Base-by-base conservation (phyloP, 2,797 vertebrate genomes). In the Phrynocephalus vlangalii region DNA sequence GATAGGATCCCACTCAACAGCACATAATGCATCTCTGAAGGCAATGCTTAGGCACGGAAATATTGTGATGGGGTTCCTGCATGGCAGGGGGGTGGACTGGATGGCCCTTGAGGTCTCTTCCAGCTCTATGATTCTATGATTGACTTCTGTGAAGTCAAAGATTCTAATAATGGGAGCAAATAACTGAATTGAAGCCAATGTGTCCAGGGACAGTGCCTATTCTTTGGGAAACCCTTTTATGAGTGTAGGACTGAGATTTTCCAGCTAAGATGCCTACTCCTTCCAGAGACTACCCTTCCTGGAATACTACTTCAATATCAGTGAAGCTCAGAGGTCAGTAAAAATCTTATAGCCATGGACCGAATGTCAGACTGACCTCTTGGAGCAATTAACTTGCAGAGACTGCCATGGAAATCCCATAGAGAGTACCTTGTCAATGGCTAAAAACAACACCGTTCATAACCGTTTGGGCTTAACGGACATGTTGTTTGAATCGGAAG, bases 401-500 rank as follows among this genome's bases (percentile, higher is more conserved):
- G 48, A 28, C 22, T 0, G 38, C 18, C 52, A 5, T 48, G 30
- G 89, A 63, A 92, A 91, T 75, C 78, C 83, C 68, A 56, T 44
- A 15, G 70, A 33, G 63, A 60, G 18, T 67, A n/a, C 78, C 70
- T 73, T 79, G 78, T 73, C n/a, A 44, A 71, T 0, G 0, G 33
- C 77, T 82, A 28, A 1, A 5, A 89, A 24, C 6, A 2, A 33
- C 73, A 81, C 15, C 0, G 0, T 0, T 75, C 2, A 6, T 3
- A 86, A 28, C 44, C 91, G 86, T 20, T 56, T 2, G 60, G 5
- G 70, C 50, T 70, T 83, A 70, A 75, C 77, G 83, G 79, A 73
- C 30, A 38, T 44, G 68, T 28, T 84, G 48, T 77, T 86, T 85
- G 13, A 63, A 87, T 44, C 3, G 90, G 73, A 92, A 94, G 81